Evolutionary conservation across 1,140 invertebrate species (phyloP).

Genomic region (Cryptotermes secundus): DNA sequence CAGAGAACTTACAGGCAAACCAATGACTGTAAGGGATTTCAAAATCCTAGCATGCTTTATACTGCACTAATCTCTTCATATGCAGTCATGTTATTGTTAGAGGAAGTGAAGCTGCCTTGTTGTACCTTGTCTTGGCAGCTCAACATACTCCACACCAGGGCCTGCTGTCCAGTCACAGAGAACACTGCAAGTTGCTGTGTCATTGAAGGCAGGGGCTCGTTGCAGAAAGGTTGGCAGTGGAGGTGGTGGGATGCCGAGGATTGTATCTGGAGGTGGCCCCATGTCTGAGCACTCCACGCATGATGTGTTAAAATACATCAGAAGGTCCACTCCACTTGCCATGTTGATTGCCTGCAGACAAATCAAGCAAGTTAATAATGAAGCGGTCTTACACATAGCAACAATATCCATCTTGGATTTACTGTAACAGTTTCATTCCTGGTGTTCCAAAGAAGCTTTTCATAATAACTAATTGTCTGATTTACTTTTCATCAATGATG

Average conservation of each 20-base stretch:
- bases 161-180: constrained; percentile 42
- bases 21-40: no score
- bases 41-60: no score
- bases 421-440: no score
- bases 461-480: no score
- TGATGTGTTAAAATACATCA: constrained; percentile 32
- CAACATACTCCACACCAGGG: constrained; percentile 42
- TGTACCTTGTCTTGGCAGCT: constrained; percentile 40
- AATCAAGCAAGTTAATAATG: neutral
- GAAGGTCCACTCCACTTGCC: constrained; percentile 22
- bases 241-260: constrained; percentile 44
- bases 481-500: no score
- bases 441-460: no score
- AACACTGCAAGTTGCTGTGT: constrained; percentile 38
- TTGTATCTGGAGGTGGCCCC: constrained; percentile 43
- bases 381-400: no score
- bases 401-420: no score
- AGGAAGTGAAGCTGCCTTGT: no score
- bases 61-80: no score
- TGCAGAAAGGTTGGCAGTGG: constrained; percentile 44
- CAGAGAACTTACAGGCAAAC: no score
- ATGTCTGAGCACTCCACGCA: constrained; percentile 37
- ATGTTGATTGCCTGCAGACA: neutral
- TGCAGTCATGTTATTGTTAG: no score
- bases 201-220: constrained; percentile 16